Evolutionary conservation across 2,113 vertebrate genomes (phyloP), one percentile per base, ranked within the genome.

Genomic region (Cheilinus undulatus): DNA sequence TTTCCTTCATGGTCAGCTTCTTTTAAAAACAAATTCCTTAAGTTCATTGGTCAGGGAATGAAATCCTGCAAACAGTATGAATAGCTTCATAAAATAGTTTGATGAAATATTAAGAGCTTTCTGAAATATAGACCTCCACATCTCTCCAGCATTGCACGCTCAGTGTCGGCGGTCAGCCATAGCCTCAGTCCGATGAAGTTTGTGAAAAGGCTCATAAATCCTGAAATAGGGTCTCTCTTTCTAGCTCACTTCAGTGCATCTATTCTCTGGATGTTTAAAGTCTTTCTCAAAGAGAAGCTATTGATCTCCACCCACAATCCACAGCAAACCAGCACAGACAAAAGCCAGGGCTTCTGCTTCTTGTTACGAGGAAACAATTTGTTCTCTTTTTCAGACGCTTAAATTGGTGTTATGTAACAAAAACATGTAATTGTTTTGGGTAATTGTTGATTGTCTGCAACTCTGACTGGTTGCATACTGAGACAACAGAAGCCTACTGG

Each of bases 181-280:
- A 42, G 62, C 49, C 48, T 51, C 14, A 10, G 43, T 50, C 62
- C 49, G 51, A 69, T 54, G 42, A 78, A 48, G 61, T 76, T 62
- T 70, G 28, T 26, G 12, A 49, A 48, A 70, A 53, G 52, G n/a
- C 53, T 81, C 52, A 59, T 82, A 58, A 84, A 85, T 82, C 49
- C 65, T 79, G 30, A 42, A 75, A 20, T 54, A 57, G 60, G 11
- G 22, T 13, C 22, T 69, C 11, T 14, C 11, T 15, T 19, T 53
- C 36, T 69, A 11, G 7, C 17, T 56, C 57, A 52, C 27, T 51
- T 67, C 43, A 78, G n/a, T n/a, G 57, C 11, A 0, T 62, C 54
- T 54, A 43, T 63, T 66, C 48, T 69, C 40, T 23, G 34, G 34
- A 58, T 61, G 58, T n/a, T n/a, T 56, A 52, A 65, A 65, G 17